Percentiles rank a stretch among this genome's conserved stretches.
These are phyloP conservation scores for Acanthurus leucopareius DNA, from an alignment of 2,797 vertebrate genomes.

Conservation along the genomic window DNA sequence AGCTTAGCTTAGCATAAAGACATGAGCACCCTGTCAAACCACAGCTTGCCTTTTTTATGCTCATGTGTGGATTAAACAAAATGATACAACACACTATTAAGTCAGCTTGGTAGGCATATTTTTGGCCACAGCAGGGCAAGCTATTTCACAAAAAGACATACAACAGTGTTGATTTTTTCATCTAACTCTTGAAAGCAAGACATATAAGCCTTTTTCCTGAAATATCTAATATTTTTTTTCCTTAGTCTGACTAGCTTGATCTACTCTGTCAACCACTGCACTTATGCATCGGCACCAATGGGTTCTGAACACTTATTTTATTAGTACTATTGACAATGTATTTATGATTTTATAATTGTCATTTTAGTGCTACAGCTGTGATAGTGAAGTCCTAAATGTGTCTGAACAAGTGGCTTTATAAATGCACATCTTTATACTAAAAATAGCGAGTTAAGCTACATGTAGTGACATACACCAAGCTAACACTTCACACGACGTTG, in stretches of 20 bases:
- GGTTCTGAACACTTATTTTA: not conserved
- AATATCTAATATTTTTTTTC: not conserved
- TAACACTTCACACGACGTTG: constrained; percentile 20
- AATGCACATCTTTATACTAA: constrained; percentile 25
- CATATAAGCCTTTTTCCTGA: not conserved
- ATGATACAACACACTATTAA: not conserved
- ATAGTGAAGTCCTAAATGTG: constrained; percentile 14
- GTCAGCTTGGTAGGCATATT: not conserved
- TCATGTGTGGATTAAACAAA: not conserved
- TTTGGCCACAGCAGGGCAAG: not conserved
- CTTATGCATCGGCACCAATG: constrained; percentile 28
- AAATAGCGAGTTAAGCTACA: not conserved
- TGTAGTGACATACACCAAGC: constrained; percentile 24
- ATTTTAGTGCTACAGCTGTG: constrained; percentile 33
- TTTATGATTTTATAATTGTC: constrained; percentile 15
- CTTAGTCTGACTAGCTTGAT: not conserved
- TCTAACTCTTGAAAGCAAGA: not conserved
- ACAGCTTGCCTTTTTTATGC: not conserved
- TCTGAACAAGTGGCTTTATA: constrained; percentile 39
- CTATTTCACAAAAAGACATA: not conserved
- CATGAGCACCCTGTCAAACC: not conserved
- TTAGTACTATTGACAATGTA: not conserved
- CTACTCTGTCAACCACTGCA: constrained; percentile 24
- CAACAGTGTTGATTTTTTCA: not conserved
- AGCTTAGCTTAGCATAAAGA: not conserved